A percentile compares a stretch with the other conserved stretches of the same genome.
Evolutionary conservation across 2,888 invertebrate species (phyloP).

Genomic region (Rhyacophila evoluta): DNA sequence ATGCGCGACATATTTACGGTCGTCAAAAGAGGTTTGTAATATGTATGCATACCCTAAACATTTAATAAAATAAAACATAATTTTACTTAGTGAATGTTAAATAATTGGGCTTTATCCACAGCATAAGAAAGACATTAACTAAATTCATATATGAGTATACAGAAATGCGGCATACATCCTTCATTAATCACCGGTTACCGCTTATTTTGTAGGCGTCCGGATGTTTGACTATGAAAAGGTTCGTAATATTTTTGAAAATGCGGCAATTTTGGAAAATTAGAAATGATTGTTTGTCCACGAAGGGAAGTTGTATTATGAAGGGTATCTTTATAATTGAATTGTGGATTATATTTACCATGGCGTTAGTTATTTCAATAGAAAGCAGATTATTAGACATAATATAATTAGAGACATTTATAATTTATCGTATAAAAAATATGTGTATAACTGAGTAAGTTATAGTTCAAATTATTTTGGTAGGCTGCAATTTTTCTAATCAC

Average conservation of each 20-base stretch:
- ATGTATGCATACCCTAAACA: too few species aligned
- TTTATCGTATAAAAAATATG: too few species aligned
- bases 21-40: too few species aligned
- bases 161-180: neutral
- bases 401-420: too few species aligned
- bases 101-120: neutral
- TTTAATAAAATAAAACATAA: slow-evolving; percentile 3
- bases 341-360: too few species aligned
- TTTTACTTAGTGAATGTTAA: neutral
- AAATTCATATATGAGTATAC: neutral
- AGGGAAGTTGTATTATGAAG: neutral
- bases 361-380: too few species aligned
- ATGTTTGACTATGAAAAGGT: neutral
- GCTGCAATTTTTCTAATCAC: too few species aligned
- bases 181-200: slow-evolving; percentile 6
- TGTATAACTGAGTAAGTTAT: too few species aligned
- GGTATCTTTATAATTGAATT: too few species aligned
- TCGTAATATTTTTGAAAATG: neutral
- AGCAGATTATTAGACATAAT: too few species aligned
- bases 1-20: too few species aligned
- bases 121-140: neutral
- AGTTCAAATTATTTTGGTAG: too few species aligned
- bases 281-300: neutral
- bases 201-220: slow-evolving; percentile 5
- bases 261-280: neutral